Evolutionary conservation across 2,888 invertebrate species (phyloP).

Genomic region (Petrolisthes manimaculis): DNA sequence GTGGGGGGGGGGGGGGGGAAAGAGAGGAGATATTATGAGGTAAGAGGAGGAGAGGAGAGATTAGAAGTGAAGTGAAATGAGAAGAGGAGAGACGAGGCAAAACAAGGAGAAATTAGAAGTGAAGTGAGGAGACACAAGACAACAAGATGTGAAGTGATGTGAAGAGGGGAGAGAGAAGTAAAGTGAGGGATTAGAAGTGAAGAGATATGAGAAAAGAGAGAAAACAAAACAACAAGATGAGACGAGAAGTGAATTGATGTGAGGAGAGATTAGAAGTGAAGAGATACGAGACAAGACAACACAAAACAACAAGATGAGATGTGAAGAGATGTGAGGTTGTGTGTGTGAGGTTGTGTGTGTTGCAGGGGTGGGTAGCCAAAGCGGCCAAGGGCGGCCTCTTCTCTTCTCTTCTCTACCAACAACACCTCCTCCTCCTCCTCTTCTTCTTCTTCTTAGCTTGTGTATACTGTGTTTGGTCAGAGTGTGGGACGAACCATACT

Average conservation of each 20-base stretch:
- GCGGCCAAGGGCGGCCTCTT: constrained; percentile 19
- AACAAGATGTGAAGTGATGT: neutral
- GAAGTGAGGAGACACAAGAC: neutral
- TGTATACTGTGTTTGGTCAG: too few relatives aligned
- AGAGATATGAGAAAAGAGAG: neutral
- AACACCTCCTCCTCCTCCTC: neutral
- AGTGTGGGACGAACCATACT: too few relatives aligned
- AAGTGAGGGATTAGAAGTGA: neutral
- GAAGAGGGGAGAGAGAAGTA: neutral
- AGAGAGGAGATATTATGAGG: neutral
- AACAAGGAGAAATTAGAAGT: neutral
- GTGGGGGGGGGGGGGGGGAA: neutral
- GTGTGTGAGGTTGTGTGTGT: neutral
- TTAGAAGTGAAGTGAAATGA: neutral
- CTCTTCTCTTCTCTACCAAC: constrained; percentile 1
- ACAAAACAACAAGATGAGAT: neutral
- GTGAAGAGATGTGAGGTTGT: neutral
- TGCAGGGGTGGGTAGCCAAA: neutral
- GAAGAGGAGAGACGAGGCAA: neutral
- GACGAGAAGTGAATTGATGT: neutral
- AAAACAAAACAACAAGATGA: neutral
- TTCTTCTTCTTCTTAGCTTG: neutral
- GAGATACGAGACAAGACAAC: neutral
- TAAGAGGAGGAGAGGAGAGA: neutral
- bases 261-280: neutral